Conservation (phyloP, 2,113 vertebrate species). For the Paradoxurus hermaphroditus region DNA sequence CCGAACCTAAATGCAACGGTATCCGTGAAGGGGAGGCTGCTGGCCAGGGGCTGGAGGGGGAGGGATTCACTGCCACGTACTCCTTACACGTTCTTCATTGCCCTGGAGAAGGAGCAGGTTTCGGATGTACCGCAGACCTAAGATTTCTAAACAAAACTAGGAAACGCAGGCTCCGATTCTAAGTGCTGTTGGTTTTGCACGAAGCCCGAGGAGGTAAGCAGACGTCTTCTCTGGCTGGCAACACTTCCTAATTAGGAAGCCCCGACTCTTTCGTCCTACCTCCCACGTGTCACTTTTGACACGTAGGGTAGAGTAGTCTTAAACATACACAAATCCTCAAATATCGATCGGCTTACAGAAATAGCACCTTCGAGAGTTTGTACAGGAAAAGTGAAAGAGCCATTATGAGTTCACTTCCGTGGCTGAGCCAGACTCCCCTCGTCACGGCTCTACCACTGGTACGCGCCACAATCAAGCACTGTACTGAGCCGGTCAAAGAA, state of each 20-base stretch:
- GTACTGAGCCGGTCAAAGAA: conserved; percentile 26
- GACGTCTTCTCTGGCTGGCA: neutral
- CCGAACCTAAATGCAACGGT: neutral
- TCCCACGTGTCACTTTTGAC: neutral
- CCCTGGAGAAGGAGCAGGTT: neutral
- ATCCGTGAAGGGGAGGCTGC: neutral
- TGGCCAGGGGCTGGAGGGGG: neutral
- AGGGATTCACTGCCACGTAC: neutral
- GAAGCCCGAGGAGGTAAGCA: neutral
- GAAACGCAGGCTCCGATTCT: neutral
- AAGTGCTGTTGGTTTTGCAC: neutral
- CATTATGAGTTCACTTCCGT: neutral
- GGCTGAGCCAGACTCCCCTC: neutral
- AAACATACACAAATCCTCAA: neutral
- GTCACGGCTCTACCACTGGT: neutral
- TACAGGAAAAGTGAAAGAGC: neutral
- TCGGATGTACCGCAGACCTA: neutral
- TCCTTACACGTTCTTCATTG: neutral
- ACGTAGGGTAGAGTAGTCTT: neutral
- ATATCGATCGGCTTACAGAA: neutral
- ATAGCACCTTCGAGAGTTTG: neutral
- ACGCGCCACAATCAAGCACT: neutral
- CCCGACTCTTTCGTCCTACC: neutral
- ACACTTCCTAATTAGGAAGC: neutral
- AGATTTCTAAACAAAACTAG: conserved; percentile 31